Base-by-base conservation (phyloP, 2,113 vertebrate genomes). In the Gasterosteus aculeatus region DNA sequence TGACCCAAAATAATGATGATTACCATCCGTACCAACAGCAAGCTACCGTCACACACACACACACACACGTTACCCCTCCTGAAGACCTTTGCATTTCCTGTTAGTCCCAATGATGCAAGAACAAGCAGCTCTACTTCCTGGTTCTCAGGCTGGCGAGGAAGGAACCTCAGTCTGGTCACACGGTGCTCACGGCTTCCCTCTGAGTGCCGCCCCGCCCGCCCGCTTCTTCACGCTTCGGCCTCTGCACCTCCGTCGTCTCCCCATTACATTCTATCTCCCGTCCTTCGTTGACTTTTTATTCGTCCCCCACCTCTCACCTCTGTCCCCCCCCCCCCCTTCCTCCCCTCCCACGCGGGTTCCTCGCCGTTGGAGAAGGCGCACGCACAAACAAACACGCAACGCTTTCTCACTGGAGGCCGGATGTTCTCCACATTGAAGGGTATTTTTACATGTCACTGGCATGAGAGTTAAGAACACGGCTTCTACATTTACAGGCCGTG, bases 71-170 rank as follows among this genome's bases (percentile, higher is more conserved):
- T 47, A 35, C 57, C 79, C 86, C 80, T 88, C 73, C 88, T 90
- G 91, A 94, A 94, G 93, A 93, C 91, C 92, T 92, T 66, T 89
- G 93, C 92, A 92, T 94, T 93, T 94, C 93, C 93, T 93, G 92
- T 94, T 93, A 90, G 93, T 93, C 83, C 77, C 87, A 92, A 93
- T 92, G 92, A 93, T 89, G 91, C 81, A 92, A 89, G 89, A 91
- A 93, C 90, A 92, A 92, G 91, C 84, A 85, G 87, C 86, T 86
- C 83, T 75, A 88, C 89, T 94, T 94, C 93, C 93, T 93, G 93
- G 89, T 93, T 94, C 93, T 94, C 93, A 94, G 92, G 93, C 93
- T 91, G 93, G 88, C 75, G 76, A 90, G 93, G 93, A 94, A 94
- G 92, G 92, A 93, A 93, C 90, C 81, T 12, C 61, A 86, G 93